These are phyloP conservation scores for Thinocorus orbignyianus DNA, from an alignment of 2,113 vertebrate species.

Conservation along the genomic window DNA sequence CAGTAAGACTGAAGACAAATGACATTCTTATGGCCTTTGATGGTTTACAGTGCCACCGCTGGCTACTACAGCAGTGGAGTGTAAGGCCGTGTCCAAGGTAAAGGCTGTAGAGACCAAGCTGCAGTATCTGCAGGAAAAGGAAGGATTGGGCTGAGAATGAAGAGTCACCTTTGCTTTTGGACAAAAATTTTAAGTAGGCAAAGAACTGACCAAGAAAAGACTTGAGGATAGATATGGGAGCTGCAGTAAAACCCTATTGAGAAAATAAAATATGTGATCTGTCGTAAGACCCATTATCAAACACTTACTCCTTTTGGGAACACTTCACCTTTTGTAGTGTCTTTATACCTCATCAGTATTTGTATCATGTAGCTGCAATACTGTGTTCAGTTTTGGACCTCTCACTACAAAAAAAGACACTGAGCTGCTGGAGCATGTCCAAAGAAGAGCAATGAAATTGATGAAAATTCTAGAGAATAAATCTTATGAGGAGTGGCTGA, in stretches of 20 bases:
- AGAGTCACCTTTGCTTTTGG: neutral
- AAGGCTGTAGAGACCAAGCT: neutral
- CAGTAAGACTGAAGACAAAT: neutral
- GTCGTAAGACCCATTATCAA: neutral
- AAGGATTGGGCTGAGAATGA: neutral
- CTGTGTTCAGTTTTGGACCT: neutral
- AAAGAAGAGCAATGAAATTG: neutral
- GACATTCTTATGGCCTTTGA: neutral
- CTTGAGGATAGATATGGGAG: neutral
- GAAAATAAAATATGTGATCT: neutral
- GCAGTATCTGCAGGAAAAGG: neutral
- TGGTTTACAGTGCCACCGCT: neutral
- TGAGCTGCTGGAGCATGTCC: neutral
- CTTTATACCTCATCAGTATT: fast-evolving
- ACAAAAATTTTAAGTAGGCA: neutral
- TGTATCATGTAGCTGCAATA: neutral
- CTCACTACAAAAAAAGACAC: neutral
- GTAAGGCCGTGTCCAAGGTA: neutral
- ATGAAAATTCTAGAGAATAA: neutral
- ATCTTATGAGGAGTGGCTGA: neutral
- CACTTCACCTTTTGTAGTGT: neutral
- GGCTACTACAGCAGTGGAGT: neutral
- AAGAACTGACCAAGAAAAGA: neutral
- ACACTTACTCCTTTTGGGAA: neutral
- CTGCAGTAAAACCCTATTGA: neutral